Evolutionary conservation across 2,888 invertebrate species (phyloP).

Genomic region (Perizoma affinitatum): DNA sequence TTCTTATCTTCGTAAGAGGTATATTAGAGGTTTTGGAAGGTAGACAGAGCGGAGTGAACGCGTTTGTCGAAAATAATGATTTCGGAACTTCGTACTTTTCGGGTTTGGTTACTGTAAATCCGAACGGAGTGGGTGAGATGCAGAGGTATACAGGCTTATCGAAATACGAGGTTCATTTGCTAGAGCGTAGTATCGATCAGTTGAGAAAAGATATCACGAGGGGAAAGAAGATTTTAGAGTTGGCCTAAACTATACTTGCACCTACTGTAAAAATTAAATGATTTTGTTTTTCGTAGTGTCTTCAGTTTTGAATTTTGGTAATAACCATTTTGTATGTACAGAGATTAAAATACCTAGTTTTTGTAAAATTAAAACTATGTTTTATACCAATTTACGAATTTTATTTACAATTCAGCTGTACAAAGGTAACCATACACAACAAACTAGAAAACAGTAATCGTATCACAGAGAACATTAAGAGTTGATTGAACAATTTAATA

Average conservation of each 20-base stretch:
- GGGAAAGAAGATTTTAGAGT: slow-evolving; percentile 62
- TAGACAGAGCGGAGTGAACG: slow-evolving; percentile 49
- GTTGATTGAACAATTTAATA: slow-evolving; percentile 54
- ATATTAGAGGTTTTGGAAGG: slow-evolving; percentile 78
- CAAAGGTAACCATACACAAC: slow-evolving; percentile 51
- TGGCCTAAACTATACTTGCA: slow-evolving; percentile 35
- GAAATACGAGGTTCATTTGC: slow-evolving; percentile 56
- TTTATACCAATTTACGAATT: slow-evolving; percentile 61
- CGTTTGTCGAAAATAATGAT: slow-evolving; percentile 68
- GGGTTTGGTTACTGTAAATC: slow-evolving; percentile 56
- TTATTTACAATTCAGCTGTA: slow-evolving; percentile 68
- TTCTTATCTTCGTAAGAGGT: slow-evolving; percentile 82
- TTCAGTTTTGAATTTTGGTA: too few relatives aligned
- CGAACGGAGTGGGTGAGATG: slow-evolving; percentile 60
- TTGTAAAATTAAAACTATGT: slow-evolving; percentile 38
- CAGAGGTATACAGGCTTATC: slow-evolving; percentile 54
- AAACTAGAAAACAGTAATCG: slow-evolving; percentile 64
- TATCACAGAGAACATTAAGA: slow-evolving; percentile 75
- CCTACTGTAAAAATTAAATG: too few relatives aligned
- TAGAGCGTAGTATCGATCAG: slow-evolving; percentile 57
- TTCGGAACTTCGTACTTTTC: slow-evolving; percentile 68
- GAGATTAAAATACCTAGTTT: neutral
- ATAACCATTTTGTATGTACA: too few relatives aligned
- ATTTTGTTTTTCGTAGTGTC: too few relatives aligned
- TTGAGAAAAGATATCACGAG: slow-evolving; percentile 58